Conservation (phyloP, 1,140 invertebrate genomes). For the Diachasma alloeum region DNA sequence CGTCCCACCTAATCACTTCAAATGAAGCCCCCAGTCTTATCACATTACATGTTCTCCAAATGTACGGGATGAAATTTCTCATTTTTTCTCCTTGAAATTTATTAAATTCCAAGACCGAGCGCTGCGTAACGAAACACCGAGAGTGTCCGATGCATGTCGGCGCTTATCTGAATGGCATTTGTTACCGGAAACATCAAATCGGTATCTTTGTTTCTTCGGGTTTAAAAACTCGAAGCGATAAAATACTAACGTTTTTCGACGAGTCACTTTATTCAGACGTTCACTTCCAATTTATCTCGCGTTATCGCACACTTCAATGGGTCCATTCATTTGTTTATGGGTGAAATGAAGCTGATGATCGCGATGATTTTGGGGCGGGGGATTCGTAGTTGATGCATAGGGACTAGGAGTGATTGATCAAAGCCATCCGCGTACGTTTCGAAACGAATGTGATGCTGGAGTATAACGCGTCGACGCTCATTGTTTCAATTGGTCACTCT, state of each 20-base stretch:
- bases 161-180: slow-evolving; percentile 51
- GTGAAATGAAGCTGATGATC: no score
- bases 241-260: slow-evolving; percentile 25
- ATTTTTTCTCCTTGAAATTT: not conserved
- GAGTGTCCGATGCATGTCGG: slow-evolving; percentile 26
- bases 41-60: not conserved
- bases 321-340: slow-evolving; percentile 7
- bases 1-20: not conserved
- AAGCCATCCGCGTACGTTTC: slow-evolving; percentile 3
- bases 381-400: not conserved
- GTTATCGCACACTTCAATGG: not conserved
- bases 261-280: slow-evolving; percentile 10
- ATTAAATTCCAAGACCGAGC: not conserved
- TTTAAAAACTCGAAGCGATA: slow-evolving; percentile 29
- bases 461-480: slow-evolving; percentile 10
- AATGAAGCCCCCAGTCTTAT: not conserved
- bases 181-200: slow-evolving; percentile 52
- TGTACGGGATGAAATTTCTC: not conserved
- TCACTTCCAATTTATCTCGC: not conserved
- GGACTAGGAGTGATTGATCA: slow-evolving; percentile 26
- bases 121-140: not conserved
- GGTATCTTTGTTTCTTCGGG: slow-evolving; percentile 50
- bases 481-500: slow-evolving; percentile 26
- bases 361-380: not conserved
- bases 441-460: not conserved